Conservation (phyloP, 1,140 invertebrate species). For the Gonioctena quinquepunctata region DNA sequence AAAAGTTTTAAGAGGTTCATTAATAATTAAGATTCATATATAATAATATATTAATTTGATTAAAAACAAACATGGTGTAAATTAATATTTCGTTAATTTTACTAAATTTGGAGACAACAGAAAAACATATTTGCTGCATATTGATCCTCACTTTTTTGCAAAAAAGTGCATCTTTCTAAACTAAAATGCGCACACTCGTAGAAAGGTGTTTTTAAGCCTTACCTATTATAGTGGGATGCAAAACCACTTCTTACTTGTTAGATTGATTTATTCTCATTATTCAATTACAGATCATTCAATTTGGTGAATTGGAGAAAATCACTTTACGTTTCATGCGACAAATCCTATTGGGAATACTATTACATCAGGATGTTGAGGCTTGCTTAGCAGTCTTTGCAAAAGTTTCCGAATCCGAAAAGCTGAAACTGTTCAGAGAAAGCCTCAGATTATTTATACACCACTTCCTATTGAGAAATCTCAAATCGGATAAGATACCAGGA, state of each 20-base stretch:
- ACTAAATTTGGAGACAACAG: neutral
- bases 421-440: conserved; percentile 75
- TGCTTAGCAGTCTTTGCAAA: conserved; percentile 69
- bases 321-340: conserved; percentile 72
- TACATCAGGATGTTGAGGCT: conserved; percentile 63
- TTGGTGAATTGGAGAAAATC: conserved; percentile 75
- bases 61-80: neutral
- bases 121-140: neutral
- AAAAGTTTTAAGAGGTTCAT: no score
- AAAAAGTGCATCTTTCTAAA: no score
- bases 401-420: conserved; percentile 67
- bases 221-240: no score
- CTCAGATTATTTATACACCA: conserved; percentile 78
- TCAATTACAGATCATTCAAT: conserved; percentile 74
- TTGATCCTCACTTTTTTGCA: no score
- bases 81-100: neutral
- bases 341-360: conserved; percentile 71
- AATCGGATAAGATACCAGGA: conserved; percentile 56
- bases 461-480: conserved; percentile 72
- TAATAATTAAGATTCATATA: neutral
- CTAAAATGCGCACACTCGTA: no score
- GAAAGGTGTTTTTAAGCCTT: no score
- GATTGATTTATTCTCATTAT: no score
- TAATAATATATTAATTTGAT: no score
- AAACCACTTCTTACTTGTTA: no score